Base-by-base conservation (phyloP, 2,888 invertebrate genomes). In the Sphaerophoria taeniata region DNA sequence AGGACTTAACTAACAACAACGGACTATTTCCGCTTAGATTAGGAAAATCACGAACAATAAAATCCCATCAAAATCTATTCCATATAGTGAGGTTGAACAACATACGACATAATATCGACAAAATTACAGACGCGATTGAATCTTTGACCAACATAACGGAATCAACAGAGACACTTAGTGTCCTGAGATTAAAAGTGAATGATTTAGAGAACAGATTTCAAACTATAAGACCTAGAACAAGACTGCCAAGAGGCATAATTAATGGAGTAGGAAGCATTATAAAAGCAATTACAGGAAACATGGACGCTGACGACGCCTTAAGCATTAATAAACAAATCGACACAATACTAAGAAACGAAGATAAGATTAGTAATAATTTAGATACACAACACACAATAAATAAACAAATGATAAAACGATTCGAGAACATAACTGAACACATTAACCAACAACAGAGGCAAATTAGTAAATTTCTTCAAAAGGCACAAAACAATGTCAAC, bases 221-320 rank as follows among this genome's bases (percentile, higher is more conserved):
- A 33, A 14, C 33, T 14, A 49, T 49, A 7, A 34, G 34, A 49
- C 60, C 24, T 24, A 61, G 60, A 43, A 39, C 1, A 16, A 45
- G 60, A 61, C n/a, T 24, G 0, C 1, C 5, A 65, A 65, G 49
- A 51, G 63, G 49, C 7, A 33, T 65, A 7, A 49, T 65, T 6
- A 14, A 65, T 14, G 49, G 14, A 47, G 49, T 49, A 14, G 63
- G 49, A n/a, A 34, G 9, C 34, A n/a, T 49, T 14, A 14, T 65
- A 65, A 51, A 65, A 65, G 5, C 34, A 9, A 65, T 65, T n/a
- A 65, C 63, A 3, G 63, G 63, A 33, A 51, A 65, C 49, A 34
- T 65, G 49, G 63, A 51, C 34, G 63, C 63, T 14, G 12, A 49
- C 49, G 49, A n/a, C n/a, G n/a, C 49, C 2, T 14, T 47, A 4